phyloP scores from a whole-genome alignment of 2,888 invertebrate species.

The Morpho achilles region DNA sequence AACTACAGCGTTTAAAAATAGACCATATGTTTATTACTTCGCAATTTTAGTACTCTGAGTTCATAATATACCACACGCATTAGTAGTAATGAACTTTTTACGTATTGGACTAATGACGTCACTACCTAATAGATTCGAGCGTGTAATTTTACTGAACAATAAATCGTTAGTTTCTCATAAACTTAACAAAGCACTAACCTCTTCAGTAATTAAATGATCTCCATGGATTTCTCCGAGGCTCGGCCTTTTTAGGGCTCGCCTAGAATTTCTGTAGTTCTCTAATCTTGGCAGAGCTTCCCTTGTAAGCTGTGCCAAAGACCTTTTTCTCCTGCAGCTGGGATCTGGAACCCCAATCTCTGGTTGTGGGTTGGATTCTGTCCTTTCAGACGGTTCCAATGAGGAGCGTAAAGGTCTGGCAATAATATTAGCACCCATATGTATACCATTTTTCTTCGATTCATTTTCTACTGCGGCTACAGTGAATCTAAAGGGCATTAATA shows the following conservation, averaged over 20 bases:
- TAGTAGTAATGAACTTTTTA: no score
- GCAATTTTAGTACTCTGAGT: no score
- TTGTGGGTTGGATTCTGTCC: slow-evolving; percentile 42
- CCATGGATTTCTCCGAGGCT: slow-evolving; percentile 91
- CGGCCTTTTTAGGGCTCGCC: slow-evolving; percentile 87
- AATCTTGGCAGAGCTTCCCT: slow-evolving; percentile 89
- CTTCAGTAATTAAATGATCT: slow-evolving; percentile 69
- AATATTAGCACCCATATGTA: slow-evolving; percentile 67
- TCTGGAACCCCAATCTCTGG: slow-evolving; percentile 70
- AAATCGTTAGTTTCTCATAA: no score
- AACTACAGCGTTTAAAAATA: no score
- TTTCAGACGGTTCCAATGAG: slow-evolving; percentile 54
- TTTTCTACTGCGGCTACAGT: slow-evolving; percentile 59
- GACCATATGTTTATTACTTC: no score
- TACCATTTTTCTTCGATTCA: slow-evolving; percentile 67
- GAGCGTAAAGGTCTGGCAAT: slow-evolving; percentile 61
- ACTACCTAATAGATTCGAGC: no score
- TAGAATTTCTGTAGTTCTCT: slow-evolving; percentile 90
- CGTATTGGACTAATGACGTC: no score
- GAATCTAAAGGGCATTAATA: slow-evolving; percentile 44
- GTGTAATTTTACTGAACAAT: background rate
- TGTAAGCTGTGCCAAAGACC: slow-evolving; percentile 83
- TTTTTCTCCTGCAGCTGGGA: slow-evolving; percentile 71
- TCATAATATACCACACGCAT: no score
- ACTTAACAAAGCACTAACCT: slow-evolving; percentile 41